Evolutionary conservation across 2,797 vertebrate species (phyloP), one percentile per base, ranked within the genome.

Genomic region (Hippoglossus hippoglossus): DNA sequence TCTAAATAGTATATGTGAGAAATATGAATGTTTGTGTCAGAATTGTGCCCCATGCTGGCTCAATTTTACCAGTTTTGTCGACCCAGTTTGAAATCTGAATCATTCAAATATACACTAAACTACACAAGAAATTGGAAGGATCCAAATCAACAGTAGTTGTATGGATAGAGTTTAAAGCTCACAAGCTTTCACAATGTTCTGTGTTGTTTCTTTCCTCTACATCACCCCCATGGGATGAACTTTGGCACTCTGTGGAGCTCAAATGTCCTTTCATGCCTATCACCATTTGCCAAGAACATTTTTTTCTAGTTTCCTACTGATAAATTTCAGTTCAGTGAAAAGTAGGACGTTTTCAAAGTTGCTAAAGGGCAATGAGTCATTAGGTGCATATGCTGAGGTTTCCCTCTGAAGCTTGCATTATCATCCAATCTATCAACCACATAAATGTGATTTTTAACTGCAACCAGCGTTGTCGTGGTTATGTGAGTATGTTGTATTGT

Each of bases 211-310:
- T 50, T 55, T 77, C 67, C 52, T 80, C 65, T 69, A 19, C 19
- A 26, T 73, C 26, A 73, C 67, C 75, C 59, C 58, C 46, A 69
- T 78, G 71, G 72, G 72, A 79, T 66, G 76, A 77, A 86, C 52
- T 75, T 84, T 89, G 79, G 73, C 80, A 80, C 51, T 67, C 69
- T 61, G 19, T 31, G 62, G 24, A 44, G 60, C 71, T 67, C 50
- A 80, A 81, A 87, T 77, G 62, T 36, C 25, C 71, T 28, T 87
- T 80, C 12, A 6, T 81, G 52, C 65, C 53, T 71, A 7, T 46
- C 16, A 19, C 44, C 24, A 1, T 56, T 74, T 81, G 68, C 77
- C 76, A 85, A 72, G 63, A 73, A 57, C 7, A 9, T n/a, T 71
- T 61, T 66, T 52, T 46, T 63, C 18, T 61, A 3, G 36, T 58